A percentile compares a stretch with the other conserved stretches of the same genome.
Evolutionary conservation across 2,113 vertebrate genomes (phyloP).

Genomic region (Sisor rabdophorus): DNA sequence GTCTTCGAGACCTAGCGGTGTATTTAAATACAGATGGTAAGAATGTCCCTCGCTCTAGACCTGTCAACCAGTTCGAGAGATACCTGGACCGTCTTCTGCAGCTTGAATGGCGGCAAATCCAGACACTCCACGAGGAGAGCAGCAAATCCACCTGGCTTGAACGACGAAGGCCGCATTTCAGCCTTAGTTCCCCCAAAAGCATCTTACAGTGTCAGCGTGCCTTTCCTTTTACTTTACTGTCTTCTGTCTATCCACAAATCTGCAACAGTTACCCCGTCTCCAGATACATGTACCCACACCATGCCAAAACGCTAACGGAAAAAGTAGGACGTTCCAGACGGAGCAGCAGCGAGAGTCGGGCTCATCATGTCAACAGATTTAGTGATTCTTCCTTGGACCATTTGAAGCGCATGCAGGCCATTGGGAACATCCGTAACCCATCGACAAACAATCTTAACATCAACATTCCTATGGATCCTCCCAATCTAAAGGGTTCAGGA

Average conservation of each 20-base stretch:
- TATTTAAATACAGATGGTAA: slow-evolving; percentile 70
- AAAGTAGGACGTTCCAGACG: slow-evolving; percentile 51
- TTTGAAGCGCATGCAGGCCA: slow-evolving; percentile 66
- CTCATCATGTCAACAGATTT: slow-evolving; percentile 35
- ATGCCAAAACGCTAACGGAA: slow-evolving; percentile 52
- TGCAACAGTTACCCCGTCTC: slow-evolving; percentile 49
- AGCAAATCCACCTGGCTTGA: slow-evolving; percentile 47
- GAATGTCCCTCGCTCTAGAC: slow-evolving; percentile 49
- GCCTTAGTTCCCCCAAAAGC: slow-evolving; percentile 68
- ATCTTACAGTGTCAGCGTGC: slow-evolving; percentile 72
- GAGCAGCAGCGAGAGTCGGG: slow-evolving; percentile 68
- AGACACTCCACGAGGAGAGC: slow-evolving; percentile 73
- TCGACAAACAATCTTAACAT: slow-evolving; percentile 31
- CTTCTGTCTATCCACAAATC: slow-evolving; percentile 48
- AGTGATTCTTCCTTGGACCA: slow-evolving; percentile 57
- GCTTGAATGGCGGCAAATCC: slow-evolving; percentile 82
- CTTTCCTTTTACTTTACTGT: slow-evolving; percentile 66
- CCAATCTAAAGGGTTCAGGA: slow-evolving; percentile 23
- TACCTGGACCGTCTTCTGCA: slow-evolving; percentile 80
- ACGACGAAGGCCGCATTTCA: slow-evolving; percentile 59
- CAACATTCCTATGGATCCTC: neutral
- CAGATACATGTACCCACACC: slow-evolving; percentile 46
- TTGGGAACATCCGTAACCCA: slow-evolving; percentile 66
- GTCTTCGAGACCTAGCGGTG: slow-evolving; percentile 73
- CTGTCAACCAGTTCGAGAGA: slow-evolving; percentile 70